Evolutionary conservation across 2,797 vertebrate genomes (phyloP).

Genomic region (Zenarchopterus dispar): DNA sequence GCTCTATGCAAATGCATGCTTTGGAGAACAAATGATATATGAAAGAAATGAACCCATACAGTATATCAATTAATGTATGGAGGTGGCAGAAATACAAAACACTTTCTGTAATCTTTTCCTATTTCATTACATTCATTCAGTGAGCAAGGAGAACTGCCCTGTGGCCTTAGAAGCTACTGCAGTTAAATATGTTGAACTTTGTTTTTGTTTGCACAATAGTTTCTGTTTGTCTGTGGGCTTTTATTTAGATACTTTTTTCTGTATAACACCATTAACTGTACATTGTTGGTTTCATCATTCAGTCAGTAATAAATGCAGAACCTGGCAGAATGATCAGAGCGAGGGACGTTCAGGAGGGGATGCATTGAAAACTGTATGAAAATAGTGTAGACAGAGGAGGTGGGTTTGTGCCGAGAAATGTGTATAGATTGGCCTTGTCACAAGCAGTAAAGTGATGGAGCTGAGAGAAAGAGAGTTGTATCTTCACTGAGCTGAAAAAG

Average conservation of each 20-base stretch:
- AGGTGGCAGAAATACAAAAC: slow-evolving; percentile 27
- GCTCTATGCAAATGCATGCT: slow-evolving; percentile 44
- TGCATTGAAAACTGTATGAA: slow-evolving; percentile 26
- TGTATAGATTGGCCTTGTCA: slow-evolving; percentile 18
- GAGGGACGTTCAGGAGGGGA: not conserved
- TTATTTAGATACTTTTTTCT: not conserved
- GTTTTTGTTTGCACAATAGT: slow-evolving; percentile 21
- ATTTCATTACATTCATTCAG: slow-evolving; percentile 12
- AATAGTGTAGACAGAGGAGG: not conserved
- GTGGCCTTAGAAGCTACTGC: slow-evolving; percentile 24
- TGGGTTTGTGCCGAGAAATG: not conserved
- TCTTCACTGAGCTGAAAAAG: slow-evolving; percentile 37
- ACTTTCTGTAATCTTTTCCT: not conserved
- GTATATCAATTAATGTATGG: slow-evolving; percentile 41
- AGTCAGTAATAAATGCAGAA: slow-evolving; percentile 2
- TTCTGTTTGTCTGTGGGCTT: not conserved
- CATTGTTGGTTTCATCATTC: slow-evolving; percentile 15
- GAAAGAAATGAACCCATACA: slow-evolving; percentile 33
- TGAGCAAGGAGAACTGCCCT: slow-evolving; percentile 30
- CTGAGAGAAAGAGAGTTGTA: slow-evolving; percentile 22
- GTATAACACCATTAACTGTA: not conserved
- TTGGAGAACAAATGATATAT: slow-evolving; percentile 52
- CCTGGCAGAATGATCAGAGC: not conserved
- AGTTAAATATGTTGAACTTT: slow-evolving; percentile 31
- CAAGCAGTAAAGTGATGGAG: slow-evolving; percentile 19